Base-by-base conservation (phyloP, 2,888 invertebrate species). In the Parapristionchus giblindavisi region DNA sequence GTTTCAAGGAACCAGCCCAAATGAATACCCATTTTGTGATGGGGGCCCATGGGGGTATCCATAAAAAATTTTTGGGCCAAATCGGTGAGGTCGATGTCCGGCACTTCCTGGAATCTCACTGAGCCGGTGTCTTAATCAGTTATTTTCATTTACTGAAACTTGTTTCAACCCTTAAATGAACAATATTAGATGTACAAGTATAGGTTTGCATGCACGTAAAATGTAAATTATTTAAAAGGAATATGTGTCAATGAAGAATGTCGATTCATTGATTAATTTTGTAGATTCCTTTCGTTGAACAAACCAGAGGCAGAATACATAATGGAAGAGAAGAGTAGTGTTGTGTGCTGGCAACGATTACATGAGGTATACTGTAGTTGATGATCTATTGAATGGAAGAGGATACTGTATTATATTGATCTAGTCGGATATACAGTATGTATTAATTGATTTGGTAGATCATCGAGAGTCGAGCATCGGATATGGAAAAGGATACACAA, bases 331-430 rank as follows among this genome's bases (percentile, higher is more conserved):
- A 68, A 75, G 29, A 76, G 77, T 32, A 82, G 84, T 2, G 34
- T 82, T 2, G 84, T 86, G 60, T 83, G 83, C 58, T 87, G 87
- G 87, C 76, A 77, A 29, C 76, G 84, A 34, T 75, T 87, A 24
- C 84, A 86, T 66, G 79, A 81, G 61, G 75, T 79, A 8, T 54
- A 54, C 74, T 79, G 14, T 65, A 71, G 21, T 60, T 76, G 52
- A 58, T 76, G 48, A 48, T 83, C 48, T 43, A 43, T 43, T 43
- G 8, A 14, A 14, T 43, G 8, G 43, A 14, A 43, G 11, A 43
- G 17, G 11, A 43, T 14, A 14, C 43, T 14, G 43, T 43, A 8
- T 43, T 43, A 43, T 8, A 43, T 36, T 60, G 14, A 60, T 36
- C 38, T 21, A 21, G 38, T 60, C 38, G n/a, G 1, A 36, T 36